Evolutionary conservation across 1,140 invertebrate species (phyloP).

Genomic region (Battus philenor): DNA sequence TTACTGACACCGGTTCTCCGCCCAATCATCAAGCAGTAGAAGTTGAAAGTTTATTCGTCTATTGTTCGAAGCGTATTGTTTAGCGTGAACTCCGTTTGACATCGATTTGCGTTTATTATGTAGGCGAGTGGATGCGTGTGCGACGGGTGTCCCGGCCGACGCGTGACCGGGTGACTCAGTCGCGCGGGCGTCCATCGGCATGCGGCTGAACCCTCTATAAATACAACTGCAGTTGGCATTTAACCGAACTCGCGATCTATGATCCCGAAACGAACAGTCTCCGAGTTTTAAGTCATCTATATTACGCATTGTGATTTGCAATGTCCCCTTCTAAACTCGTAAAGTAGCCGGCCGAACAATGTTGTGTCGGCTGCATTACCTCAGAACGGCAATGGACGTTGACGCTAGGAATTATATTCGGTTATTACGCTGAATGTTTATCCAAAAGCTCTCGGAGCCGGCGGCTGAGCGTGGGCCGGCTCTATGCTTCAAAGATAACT

Average conservation of each 20-base stretch:
- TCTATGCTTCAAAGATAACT: constrained; percentile 25
- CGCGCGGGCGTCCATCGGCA: constrained; percentile 35
- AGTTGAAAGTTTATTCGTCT: not conserved
- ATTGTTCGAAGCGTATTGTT: constrained; percentile 8
- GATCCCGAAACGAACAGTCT: constrained; percentile 51
- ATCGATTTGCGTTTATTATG: constrained; percentile 1
- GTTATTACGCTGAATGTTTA: constrained; percentile 22
- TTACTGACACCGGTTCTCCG: constrained; percentile 1
- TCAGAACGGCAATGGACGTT: constrained; percentile 5
- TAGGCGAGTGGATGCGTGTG: not conserved
- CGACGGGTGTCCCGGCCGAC: constrained; percentile 56
- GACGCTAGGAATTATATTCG: constrained; percentile 16
- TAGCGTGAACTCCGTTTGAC: constrained; percentile 7
- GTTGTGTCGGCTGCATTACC: not conserved
- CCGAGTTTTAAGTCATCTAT: constrained; percentile 38
- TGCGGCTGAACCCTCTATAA: constrained; percentile 59
- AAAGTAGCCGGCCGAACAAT: constrained; percentile 10
- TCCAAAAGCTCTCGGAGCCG: constrained; percentile 12
- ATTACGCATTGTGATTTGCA: constrained; percentile 35
- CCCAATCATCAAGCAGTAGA: not conserved
- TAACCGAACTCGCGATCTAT: constrained; percentile 59
- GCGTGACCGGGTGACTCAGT: constrained; percentile 53
- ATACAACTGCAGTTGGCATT: constrained; percentile 69
- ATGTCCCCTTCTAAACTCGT: constrained; percentile 16
- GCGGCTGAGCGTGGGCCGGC: constrained; percentile 17